Evolutionary conservation across 2,113 vertebrate genomes (phyloP).

Genomic region (Cyanocitta stelleri): DNA sequence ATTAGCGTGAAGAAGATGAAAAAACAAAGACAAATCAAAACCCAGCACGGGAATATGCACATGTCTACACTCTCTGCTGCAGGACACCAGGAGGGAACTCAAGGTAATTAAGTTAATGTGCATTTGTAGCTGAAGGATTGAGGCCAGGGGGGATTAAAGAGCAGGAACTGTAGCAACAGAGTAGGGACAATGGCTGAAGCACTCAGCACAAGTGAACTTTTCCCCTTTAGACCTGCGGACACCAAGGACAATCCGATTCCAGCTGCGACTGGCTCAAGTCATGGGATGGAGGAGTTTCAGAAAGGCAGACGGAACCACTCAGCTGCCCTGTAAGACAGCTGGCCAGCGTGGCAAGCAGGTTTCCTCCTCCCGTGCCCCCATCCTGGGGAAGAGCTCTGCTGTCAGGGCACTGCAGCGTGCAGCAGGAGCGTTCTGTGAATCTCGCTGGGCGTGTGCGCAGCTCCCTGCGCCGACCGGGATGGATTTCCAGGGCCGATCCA

Average conservation of each 20-base stretch:
- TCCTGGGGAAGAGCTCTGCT: background rate
- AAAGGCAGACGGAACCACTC: background rate
- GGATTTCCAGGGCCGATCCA: background rate
- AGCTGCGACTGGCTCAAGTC: background rate
- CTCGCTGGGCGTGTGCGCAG: accelerated
- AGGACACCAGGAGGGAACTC: background rate
- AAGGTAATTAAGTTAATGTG: slow-evolving; percentile 36
- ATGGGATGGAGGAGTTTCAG: background rate
- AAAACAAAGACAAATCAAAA: background rate
- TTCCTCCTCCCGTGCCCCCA: accelerated
- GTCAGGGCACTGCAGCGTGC: background rate
- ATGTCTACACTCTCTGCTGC: background rate
- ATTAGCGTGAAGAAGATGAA: background rate
- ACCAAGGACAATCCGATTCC: background rate
- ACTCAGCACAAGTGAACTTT: slow-evolving; percentile 11
- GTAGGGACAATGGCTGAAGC: background rate
- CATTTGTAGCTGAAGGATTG: slow-evolving; percentile 40
- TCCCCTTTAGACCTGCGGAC: background rate
- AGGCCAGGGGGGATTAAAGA: slow-evolving; percentile 42
- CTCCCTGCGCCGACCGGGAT: background rate
- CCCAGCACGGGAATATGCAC: background rate
- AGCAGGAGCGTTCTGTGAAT: background rate
- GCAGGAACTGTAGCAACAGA: slow-evolving; percentile 28
- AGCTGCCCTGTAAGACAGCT: background rate
- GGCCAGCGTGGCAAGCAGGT: background rate